Base-by-base conservation (phyloP, 2,888 invertebrate species). In the Drosophila paramelanica region DNA sequence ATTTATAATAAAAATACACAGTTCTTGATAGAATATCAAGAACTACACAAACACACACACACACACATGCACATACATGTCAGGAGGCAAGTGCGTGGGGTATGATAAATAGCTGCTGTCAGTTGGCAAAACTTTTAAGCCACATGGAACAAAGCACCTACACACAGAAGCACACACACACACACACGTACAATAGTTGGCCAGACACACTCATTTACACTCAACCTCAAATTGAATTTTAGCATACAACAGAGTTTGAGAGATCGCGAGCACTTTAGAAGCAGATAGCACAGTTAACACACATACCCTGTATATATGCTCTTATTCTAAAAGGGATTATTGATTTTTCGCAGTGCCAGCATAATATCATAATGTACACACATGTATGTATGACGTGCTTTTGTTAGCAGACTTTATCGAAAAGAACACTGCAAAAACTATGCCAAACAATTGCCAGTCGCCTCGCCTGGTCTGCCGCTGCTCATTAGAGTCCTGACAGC, bases 201-300 rank as follows among this genome's bases (percentile, higher is more conserved):
- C 36, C 38, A 51, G 64, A 38, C 61, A 58, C 55, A 61, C 53
- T 51, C 57, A 69, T 77, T 56, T 66, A 41, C 64, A 74, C 47
- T 52, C 55, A 67, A 66, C 67, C 81, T 62, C 67, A 88, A 82
- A 86, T 84, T 88, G 57, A 86, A 83, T 84, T 88, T 88, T 77
- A 55, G 60, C 74, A 45, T 62, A 69, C 64, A 68, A 79, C 76
- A 81, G 79, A 13, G 39, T 42, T 42, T 33, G 38, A 23, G 36
- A 77, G 67, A 76, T 76, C 77, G 73, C 77, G 50, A 33, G 23
- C 36, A 64, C 38, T 62, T 62, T 53, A 41, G 47, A 56, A 68
- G 43, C 49, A 75, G 75, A 81, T 81, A 81, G 58, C 71, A 77
- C 59, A 69, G 57, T 72, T 67, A 62, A 66, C 55, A 64, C 53